Base-by-base conservation (phyloP, 1,140 invertebrate species). In the Lasaia peninsularis region DNA sequence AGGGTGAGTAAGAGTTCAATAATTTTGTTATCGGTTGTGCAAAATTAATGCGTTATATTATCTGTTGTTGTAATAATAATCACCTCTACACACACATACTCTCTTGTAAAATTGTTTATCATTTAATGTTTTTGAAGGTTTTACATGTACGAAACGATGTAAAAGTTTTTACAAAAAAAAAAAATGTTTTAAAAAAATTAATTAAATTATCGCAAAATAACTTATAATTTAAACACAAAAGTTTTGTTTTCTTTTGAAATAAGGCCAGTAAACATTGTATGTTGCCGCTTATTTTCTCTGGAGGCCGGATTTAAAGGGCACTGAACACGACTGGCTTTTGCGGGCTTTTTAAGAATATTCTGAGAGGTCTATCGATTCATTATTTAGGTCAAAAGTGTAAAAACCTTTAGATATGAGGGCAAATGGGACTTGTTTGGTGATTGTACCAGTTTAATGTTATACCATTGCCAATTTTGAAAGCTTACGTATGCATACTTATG, bases 321-420 rank as follows among this genome's bases (percentile, higher is more conserved):
- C 12, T 37, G 12, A 37, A 12, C 12, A 14, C 35, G 35, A 14
- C 14, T 37, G 35, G 12, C 35, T 37, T 37, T 37, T 37, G 35
- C 35, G 35, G 35, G 35, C 6, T 37, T 37, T 37, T 37, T 37
- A 37, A 16, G 6, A 37, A 16, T 11, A 14, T 14, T 37, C 14
- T 14, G 14, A 16, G 35, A 37, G 34, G 12, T 55, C 11, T 24
- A 12, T 24, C n/a, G 37, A 55, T 16, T 55, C 21, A 55, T 44
- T 56, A 44, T 56, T 56, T 40, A 40, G 34, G 12, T 56, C 21
- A 32, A 16, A 32, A 44, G 21, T 56, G 24, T 28, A 28, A 28
- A 14, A 16, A 7, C 14, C 6, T 37, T 14, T 16, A n/a, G 33
- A n/a, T n/a, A 34, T n/a, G 5, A 7, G 6, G 12, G 2, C 3